Evolutionary conservation across 2,888 invertebrate species (phyloP), one percentile per base, ranked within the genome.

Genomic region (Iselma pallidipennis): DNA sequence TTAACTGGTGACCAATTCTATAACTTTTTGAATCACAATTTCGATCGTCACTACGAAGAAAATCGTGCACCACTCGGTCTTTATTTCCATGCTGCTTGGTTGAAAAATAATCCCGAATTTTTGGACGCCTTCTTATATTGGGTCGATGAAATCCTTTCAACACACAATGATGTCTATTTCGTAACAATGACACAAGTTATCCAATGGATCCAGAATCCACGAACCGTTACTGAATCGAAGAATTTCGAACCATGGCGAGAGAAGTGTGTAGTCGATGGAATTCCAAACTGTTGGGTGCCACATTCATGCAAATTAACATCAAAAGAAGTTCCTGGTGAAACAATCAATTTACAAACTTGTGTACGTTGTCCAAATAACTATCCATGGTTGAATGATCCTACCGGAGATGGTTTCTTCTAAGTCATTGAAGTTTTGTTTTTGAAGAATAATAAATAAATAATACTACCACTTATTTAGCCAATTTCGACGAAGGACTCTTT

Each of bases 141-240:
- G 95, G 90, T 96, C 76, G 95, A 96, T 79, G 95, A 96, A 82
- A 87, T 94, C 62, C 83, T 94, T 33, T 84, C 88, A 71, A 91
- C 90, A 70, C 93, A 94, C 84, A 92, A 92, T 70, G 96, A 96
- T 78, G 95, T 95, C 9, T 96, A 94, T 83, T 96, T 96, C 80
- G 93, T 94, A 14, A 96, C 95, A 62, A 95, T 95, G 95, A 95
- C 95, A n/a, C 94, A 94, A 81, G 95, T 95, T 6, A 95, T 96
- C 72, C 95, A 95, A 79, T 96, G 96, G 96, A 94, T 96, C 78
- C 96, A 96, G 79, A 94, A 94, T 80, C 95, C 95, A 49, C 86
- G 92, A 63, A 94, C 94, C 12, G 79, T 92, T 71, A 85, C 88
- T 59, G 94, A 95, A 81, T 90, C 91, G 54, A 94, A 94, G 86